Evolutionary conservation across 2,113 vertebrate species (phyloP), one percentile per base, ranked within the genome.

Genomic region (Pachyramphus minor): DNA sequence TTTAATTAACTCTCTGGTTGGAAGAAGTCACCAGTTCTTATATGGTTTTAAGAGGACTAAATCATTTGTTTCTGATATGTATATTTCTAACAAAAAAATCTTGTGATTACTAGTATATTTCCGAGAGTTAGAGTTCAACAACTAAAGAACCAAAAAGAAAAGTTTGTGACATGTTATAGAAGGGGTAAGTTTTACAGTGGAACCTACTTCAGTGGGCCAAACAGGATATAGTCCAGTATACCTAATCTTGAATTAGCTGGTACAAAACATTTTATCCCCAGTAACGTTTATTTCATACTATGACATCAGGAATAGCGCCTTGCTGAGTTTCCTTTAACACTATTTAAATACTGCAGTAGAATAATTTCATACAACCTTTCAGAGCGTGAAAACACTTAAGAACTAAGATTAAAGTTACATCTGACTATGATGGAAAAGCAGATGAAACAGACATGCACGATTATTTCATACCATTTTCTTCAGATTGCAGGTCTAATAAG

Each of bases 401-500:
- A 81, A 9, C 50, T 45, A 90, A 77, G 63, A 84, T 68, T 63
- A 86, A 84, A 85, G 74, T 41, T 59, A 66, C 16, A 73, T 37
- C 84, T 35, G 74, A 45, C 20, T 63, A 47, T 60, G 66, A 84
- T 2, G 52, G 41, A 58, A 94, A 93, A 87, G 76, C 52, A 92
- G 69, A 72, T 78, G n/a, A 95, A 93, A 88, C 6, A 88, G 21
- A 78, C 9, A 73, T 63, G 50, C 49, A 87, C 49, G 83, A 77
- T 44, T 10, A 37, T 55, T 84, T 93, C 95, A 66, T 97, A 98
- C 98, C 98, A 88, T 93, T 97, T 96, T 97, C 98, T 55, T 97
- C 97, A 13, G 97, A 95, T 50, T 98, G 98, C 80, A 98, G 63
- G 76, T 98, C 97, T 93, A 98, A 42, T 50, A 98, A 96, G 45